These are phyloP conservation scores for Syritta pipiens DNA, from an alignment of 2,888 invertebrate genomes.

Conservation along the genomic window DNA sequence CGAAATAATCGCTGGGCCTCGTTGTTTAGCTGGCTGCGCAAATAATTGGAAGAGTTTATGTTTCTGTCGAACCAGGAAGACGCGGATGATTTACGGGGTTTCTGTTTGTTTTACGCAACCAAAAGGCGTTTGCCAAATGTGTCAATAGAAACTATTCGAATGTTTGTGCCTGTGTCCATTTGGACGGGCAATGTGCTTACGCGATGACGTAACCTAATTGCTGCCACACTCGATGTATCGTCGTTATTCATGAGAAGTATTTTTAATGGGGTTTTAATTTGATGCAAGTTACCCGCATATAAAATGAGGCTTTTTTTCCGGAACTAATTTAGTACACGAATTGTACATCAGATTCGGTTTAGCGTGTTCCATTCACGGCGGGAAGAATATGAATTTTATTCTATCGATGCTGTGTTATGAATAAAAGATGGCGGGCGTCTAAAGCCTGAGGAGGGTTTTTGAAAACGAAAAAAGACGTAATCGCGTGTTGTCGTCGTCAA, in stretches of 20 bases:
- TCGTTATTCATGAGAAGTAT: neutral
- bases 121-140: constrained; percentile 36
- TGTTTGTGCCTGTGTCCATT: too few species aligned
- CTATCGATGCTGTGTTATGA: too few species aligned
- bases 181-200: constrained; percentile 2
- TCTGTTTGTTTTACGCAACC: constrained; percentile 19
- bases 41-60: constrained; percentile 13
- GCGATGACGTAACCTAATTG: constrained; percentile 29
- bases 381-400: too few species aligned
- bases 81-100: neutral
- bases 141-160: constrained; percentile 29
- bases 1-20: constrained; percentile 19
- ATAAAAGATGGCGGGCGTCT: too few species aligned
- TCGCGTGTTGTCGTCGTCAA: too few species aligned
- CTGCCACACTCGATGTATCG: too few species aligned
- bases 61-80: constrained; percentile 34
- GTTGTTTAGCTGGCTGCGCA: constrained; percentile 13
- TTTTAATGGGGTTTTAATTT: constrained; percentile 16
- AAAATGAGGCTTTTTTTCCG: constrained; percentile 22
- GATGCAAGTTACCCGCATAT: constrained; percentile 1
- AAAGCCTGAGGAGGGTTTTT: too few species aligned
- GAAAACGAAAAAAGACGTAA: too few species aligned
- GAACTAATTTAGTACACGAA: constrained; percentile 21
- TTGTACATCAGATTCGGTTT: neutral
- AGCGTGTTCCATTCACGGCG: neutral